phyloP scores from a whole-genome alignment of 2,888 invertebrate genomes.

The Norana najaformis region DNA sequence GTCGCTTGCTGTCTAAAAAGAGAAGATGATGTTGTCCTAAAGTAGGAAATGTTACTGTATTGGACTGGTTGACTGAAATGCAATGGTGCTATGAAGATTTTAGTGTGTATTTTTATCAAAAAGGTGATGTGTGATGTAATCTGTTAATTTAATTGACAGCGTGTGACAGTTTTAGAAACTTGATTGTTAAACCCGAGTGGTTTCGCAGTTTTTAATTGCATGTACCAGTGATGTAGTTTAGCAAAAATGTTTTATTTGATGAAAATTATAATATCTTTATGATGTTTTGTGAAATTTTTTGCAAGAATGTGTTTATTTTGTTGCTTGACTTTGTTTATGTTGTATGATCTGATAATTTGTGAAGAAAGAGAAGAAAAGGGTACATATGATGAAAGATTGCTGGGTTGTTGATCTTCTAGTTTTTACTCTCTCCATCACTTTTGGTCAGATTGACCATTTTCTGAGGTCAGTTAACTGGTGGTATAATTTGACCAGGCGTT shows the following conservation, averaged over 20 bases:
- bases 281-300: background rate
- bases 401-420: background rate
- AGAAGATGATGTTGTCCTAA: background rate
- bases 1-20: too few species aligned
- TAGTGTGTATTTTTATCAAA: slow-evolving; percentile 1
- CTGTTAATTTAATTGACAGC: slow-evolving; percentile 2
- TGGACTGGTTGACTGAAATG: background rate
- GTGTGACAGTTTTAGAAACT: background rate
- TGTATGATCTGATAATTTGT: background rate
- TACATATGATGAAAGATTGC: background rate
- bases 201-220: background rate
- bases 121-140: background rate
- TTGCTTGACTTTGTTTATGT: background rate
- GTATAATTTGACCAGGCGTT: too few species aligned
- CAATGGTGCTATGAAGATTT: background rate
- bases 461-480: too few species aligned
- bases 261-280: background rate
- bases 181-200: background rate
- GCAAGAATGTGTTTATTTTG: background rate
- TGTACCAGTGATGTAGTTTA: background rate
- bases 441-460: too few species aligned
- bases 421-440: background rate
- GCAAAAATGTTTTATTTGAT: background rate
- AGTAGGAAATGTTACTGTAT: background rate
- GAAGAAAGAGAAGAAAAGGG: background rate